Evolutionary conservation across 2,797 vertebrate species (phyloP), one percentile per base, ranked within the genome.

Genomic region (Taeniopygia guttata): DNA sequence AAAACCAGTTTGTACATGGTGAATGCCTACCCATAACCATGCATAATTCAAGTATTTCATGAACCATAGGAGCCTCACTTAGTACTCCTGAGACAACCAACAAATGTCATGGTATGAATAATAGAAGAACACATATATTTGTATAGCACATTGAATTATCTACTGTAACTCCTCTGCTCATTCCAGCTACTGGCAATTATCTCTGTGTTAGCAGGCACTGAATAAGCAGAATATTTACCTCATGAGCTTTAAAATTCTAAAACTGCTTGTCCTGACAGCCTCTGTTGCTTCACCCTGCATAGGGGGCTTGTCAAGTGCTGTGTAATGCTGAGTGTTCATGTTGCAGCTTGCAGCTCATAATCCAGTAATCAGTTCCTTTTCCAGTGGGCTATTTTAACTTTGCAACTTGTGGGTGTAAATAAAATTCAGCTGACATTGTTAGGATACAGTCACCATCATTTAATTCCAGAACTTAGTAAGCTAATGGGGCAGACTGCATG

Each of bases 71-170:
- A 90, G 80, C 75, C 83, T 94, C 45, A 69, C 93, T 96, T 96
- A 89, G 89, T 96, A 87, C 92, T 97, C 86, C 75, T 66, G 75
- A 96, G 95, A 96, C 82, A 95, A 94, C 75, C 84, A 95, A 97
- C 95, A 97, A 96, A 97, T 97, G 93, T 96, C 96, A 74, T 78
- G 63, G n/a, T 68, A 97, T 98, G 93, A 97, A 97, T 97, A 97
- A 97, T 96, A 95, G 91, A 97, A 95, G 54, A 96, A 87, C 84
- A 89, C 43, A 30, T 93, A 80, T 94, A 95, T 94, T 92, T 94
- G 92, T 83, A 78, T 42, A 95, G 81, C 69, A 84, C 54, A 70
- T 48, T 89, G 93, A 90, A 84, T 94, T 97, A 95, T 85, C 73
- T 96, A 83, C 94, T 92, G 81, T 86, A 88, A 81, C 62, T 92